A percentile compares a stretch with the other conserved stretches of the same genome.
Evolutionary conservation across 2,113 vertebrate species (phyloP).

Genomic region (Solea senegalensis): DNA sequence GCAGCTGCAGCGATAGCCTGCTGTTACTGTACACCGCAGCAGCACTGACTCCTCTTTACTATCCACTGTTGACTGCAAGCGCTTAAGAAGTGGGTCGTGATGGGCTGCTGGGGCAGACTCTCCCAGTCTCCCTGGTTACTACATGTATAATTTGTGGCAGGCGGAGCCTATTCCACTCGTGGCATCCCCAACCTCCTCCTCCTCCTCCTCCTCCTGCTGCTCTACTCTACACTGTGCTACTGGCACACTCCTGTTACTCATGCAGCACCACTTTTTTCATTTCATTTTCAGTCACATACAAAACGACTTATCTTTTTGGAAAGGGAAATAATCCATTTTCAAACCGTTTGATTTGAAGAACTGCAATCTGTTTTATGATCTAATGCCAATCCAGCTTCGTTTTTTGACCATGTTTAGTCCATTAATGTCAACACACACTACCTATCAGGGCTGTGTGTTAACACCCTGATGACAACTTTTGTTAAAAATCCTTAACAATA

Average conservation of each 20-base stretch:
- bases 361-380: neutral
- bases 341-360: neutral
- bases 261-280: neutral
- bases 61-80: constrained; percentile 13
- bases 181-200: constrained; percentile 67
- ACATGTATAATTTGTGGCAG: constrained; percentile 62
- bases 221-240: constrained; percentile 12
- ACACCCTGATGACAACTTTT: too few species aligned
- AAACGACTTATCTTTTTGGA: neutral
- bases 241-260: constrained; percentile 23
- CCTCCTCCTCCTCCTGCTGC: neutral
- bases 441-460: too few species aligned
- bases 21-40: neutral
- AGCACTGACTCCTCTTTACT: constrained; percentile 24
- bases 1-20: neutral
- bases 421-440: too few species aligned
- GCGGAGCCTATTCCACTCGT: constrained; percentile 61
- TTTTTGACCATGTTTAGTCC: too few species aligned
- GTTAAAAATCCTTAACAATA: too few species aligned
- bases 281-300: neutral
- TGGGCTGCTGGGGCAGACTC: constrained; percentile 59
- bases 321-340: neutral
- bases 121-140: constrained; percentile 74
- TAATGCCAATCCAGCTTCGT: too few species aligned
- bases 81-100: constrained; percentile 73